A percentile compares a stretch with the other conserved stretches of the same genome.
phyloP scores from a whole-genome alignment of 1,140 invertebrate genomes.

The Drosophila leontia region DNA sequence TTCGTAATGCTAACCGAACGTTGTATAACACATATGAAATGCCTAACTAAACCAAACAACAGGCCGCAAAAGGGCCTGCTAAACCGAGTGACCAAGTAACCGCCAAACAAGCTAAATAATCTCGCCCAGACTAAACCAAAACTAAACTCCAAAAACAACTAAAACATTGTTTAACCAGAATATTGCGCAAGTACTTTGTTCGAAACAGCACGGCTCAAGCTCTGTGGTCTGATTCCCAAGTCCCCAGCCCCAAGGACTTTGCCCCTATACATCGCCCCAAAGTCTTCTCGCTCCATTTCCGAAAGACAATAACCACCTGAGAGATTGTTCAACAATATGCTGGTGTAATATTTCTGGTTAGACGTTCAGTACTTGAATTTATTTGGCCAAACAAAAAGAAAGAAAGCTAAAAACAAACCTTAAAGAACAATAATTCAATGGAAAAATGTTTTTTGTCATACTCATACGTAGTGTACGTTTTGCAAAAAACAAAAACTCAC shows the following conservation, averaged over 20 bases:
- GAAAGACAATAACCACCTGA: slow-evolving; percentile 77
- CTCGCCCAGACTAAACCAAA: slow-evolving; percentile 69
- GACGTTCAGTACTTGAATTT: slow-evolving; percentile 85
- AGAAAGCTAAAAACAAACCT: not conserved
- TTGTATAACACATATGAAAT: slow-evolving; percentile 58
- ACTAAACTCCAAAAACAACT: slow-evolving; percentile 69
- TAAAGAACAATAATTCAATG: slow-evolving; percentile 40
- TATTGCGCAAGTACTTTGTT: slow-evolving; percentile 85
- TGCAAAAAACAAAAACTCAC: slow-evolving; percentile 57
- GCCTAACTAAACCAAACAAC: slow-evolving; percentile 45
- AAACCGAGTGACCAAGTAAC: slow-evolving; percentile 55
- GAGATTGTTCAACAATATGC: slow-evolving; percentile 84
- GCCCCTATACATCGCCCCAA: not conserved
- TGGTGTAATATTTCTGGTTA: slow-evolving; percentile 85
- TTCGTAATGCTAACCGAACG: slow-evolving; percentile 82
- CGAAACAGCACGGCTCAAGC: slow-evolving; percentile 52
- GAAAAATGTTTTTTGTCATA: slow-evolving; percentile 60
- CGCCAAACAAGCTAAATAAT: slow-evolving; percentile 69
- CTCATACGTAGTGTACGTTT: slow-evolving; percentile 53
- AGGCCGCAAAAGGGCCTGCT: slow-evolving; percentile 54
- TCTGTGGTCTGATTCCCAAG: slow-evolving; percentile 49
- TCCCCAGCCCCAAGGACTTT: not conserved
- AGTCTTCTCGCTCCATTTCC: slow-evolving; percentile 56
- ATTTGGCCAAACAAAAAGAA: slow-evolving; percentile 68
- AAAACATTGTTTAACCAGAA: slow-evolving; percentile 82